Conservation (phyloP, 92 coral and sea anemone genomes). For the Micromussa lordhowensis region DNA sequence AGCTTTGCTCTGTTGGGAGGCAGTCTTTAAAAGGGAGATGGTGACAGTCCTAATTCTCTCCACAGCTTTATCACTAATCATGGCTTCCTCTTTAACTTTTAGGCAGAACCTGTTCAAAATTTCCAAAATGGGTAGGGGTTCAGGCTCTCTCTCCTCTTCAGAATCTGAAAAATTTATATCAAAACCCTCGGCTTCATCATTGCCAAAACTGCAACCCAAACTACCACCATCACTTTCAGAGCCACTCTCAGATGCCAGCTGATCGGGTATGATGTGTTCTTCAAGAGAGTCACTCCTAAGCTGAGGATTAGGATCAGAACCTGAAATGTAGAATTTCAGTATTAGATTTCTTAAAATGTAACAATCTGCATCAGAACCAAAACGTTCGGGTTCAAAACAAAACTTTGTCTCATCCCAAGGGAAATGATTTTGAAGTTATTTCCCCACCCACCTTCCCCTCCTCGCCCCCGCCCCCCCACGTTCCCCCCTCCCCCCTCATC, state of each 20-base stretch:
- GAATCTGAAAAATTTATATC: conserved; percentile 4
- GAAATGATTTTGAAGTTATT: neutral
- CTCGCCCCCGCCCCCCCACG: too few relatives aligned
- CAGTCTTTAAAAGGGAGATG: too few relatives aligned
- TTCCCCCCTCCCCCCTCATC: too few relatives aligned
- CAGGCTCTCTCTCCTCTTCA: conserved; percentile 15
- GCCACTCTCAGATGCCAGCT: conserved; percentile 11
- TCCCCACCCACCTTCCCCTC: too few relatives aligned
- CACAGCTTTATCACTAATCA: too few relatives aligned
- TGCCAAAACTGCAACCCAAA: conserved; percentile 5
- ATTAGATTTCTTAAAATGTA: neutral
- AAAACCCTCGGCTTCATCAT: conserved; percentile 11
- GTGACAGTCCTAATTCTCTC: too few relatives aligned
- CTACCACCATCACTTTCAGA: conserved; percentile 7
- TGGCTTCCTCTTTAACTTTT: too few relatives aligned
- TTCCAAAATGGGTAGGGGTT: too few relatives aligned
- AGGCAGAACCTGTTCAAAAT: too few relatives aligned
- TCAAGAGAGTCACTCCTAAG: neutral
- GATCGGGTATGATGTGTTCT: neutral
- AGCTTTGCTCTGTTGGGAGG: too few relatives aligned
- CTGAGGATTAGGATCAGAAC: conserved; percentile 2
- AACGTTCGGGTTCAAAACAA: neutral
- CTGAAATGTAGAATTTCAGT: conserved; percentile 11
- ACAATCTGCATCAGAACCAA: neutral
- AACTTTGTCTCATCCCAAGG: neutral